phyloP scores from a whole-genome alignment of 2,888 invertebrate species.

The Drosophila mercatorum region DNA sequence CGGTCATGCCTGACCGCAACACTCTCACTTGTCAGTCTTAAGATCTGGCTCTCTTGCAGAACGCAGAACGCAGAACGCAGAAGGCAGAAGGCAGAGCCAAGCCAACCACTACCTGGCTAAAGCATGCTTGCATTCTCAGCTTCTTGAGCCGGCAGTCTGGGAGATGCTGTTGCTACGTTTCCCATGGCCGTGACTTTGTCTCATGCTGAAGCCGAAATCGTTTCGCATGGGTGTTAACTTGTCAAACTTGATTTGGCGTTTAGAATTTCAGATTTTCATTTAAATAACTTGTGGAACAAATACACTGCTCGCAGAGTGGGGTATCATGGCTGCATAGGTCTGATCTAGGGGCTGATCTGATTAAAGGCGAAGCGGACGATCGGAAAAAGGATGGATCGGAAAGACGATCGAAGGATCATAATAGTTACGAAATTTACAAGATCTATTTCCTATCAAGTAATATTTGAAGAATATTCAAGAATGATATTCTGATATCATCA shows the following conservation, averaged over 20 bases:
- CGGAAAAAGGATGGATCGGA: too few relatives aligned
- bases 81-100: not conserved
- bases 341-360: not conserved
- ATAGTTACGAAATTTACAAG: not conserved
- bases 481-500: not conserved
- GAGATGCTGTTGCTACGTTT: constrained; percentile 32
- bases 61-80: not conserved
- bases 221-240: constrained; percentile 52
- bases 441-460: too few relatives aligned
- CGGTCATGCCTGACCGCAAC: too few relatives aligned
- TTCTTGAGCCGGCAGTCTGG: constrained; percentile 6
- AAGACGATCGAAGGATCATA: too few relatives aligned
- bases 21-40: not conserved
- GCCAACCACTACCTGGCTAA: not conserved
- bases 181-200: constrained; percentile 60
- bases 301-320: not conserved
- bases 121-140: constrained; percentile 1
- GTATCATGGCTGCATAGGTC: not conserved
- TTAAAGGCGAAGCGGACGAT: not conserved
- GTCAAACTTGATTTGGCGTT: constrained; percentile 52
- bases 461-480: not conserved
- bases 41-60: not conserved
- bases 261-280: constrained; percentile 48
- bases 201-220: constrained; percentile 29
- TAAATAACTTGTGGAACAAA: constrained; percentile 10